Conservation (phyloP, 1,140 invertebrate genomes). For the Drosophila pruinosa region DNA sequence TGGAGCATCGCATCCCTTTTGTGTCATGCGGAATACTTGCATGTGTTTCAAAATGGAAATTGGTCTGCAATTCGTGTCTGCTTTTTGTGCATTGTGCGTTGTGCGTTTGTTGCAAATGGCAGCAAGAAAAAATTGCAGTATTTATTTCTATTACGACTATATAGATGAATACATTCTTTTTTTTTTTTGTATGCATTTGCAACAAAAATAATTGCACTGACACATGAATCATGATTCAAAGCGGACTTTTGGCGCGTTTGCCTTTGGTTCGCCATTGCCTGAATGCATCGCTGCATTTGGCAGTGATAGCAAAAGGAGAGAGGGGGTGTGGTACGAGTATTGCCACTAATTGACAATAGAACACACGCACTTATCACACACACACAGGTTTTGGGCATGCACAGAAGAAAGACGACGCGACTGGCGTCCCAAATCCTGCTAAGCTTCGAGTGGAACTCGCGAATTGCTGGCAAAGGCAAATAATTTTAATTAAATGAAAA, state of each 20-base stretch:
- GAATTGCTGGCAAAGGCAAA: constrained; percentile 63
- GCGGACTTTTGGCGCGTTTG: constrained; percentile 56
- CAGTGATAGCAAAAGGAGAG: neutral
- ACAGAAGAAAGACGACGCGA: constrained; percentile 42
- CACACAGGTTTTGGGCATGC: neutral
- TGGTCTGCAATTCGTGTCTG: constrained; percentile 8
- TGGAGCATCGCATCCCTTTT: constrained; percentile 8
- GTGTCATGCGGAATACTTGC: neutral
- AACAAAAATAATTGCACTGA: constrained; percentile 66
- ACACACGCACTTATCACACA: constrained; percentile 60
- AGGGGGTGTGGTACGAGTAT: neutral
- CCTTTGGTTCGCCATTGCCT: constrained; percentile 53
- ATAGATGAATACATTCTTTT: constrained; percentile 16
- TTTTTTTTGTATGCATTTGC: constrained; percentile 33
- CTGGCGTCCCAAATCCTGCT: constrained; percentile 54
- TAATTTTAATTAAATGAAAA: constrained; percentile 81
- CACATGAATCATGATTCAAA: constrained; percentile 13
- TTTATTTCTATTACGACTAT: constrained; percentile 46
- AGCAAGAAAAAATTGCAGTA: constrained; percentile 54
- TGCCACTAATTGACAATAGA: constrained; percentile 71
- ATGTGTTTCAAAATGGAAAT: constrained; percentile 12
- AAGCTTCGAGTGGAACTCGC: constrained; percentile 60
- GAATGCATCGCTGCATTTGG: constrained; percentile 70
- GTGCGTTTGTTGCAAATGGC: constrained; percentile 58
- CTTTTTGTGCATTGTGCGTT: neutral